Evolutionary conservation across 2,113 vertebrate species (phyloP).

Genomic region (Bos javanicus): DNA sequence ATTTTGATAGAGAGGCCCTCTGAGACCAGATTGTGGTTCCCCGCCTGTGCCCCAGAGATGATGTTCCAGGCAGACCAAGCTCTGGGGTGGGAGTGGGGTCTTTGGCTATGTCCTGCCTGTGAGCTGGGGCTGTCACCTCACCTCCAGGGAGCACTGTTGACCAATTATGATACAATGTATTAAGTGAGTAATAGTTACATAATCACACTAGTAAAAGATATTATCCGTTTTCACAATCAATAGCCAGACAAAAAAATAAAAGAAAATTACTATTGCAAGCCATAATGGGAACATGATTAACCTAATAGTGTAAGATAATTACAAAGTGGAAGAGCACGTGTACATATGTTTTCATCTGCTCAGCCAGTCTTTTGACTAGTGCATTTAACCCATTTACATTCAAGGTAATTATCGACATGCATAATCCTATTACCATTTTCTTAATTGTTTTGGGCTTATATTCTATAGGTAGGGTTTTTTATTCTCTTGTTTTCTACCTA

Average conservation of each 20-base stretch:
- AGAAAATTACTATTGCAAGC: background rate
- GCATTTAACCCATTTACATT: background rate
- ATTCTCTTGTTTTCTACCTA: background rate
- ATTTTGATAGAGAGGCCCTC: background rate
- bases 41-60: background rate
- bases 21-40: background rate
- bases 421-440: background rate
- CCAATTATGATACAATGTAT: background rate
- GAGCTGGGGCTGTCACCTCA: background rate
- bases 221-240: background rate
- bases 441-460: background rate
- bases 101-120: background rate
- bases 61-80: background rate
- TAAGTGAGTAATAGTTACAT: background rate
- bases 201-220: background rate
- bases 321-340: background rate
- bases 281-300: background rate
- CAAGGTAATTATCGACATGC: background rate
- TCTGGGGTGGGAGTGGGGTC: background rate
- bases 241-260: background rate
- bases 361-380: background rate
- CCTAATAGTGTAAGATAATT: background rate
- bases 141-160: background rate
- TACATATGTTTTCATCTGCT: background rate
- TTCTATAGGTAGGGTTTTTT: background rate